phyloP scores from a whole-genome alignment of 2,113 vertebrate genomes.

The Pipra filicauda region DNA sequence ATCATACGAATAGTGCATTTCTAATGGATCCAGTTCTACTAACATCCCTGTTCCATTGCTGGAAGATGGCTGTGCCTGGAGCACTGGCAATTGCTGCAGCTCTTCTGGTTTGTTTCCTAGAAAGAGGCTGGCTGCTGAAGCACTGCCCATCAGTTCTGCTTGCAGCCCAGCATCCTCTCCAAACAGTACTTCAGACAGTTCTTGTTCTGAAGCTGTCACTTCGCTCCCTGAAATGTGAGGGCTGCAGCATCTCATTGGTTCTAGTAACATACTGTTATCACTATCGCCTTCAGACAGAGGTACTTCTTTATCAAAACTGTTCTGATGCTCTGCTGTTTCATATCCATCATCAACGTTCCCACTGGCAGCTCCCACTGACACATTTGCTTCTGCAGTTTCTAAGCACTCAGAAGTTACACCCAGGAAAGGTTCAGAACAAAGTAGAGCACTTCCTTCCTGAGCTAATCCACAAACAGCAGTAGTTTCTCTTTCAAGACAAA shows the following conservation, averaged over 20 bases:
- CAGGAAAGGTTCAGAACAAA: neutral
- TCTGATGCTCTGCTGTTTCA: neutral
- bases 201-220: neutral
- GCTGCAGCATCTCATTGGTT: neutral
- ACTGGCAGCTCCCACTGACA: neutral
- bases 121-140: neutral
- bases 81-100: neutral
- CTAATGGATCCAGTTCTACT: neutral
- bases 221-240: neutral
- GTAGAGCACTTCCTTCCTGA: neutral
- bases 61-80: neutral
- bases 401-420: neutral
- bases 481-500: neutral
- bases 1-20: neutral
- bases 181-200: neutral
- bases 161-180: neutral
- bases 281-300: neutral
- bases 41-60: neutral
- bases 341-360: neutral
- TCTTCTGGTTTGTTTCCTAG: neutral
- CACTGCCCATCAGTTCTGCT: neutral
- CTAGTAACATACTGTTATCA: neutral
- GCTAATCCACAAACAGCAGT: neutral
- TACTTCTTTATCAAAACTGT: neutral
- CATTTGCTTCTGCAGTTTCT: neutral